Percentiles rank a stretch among this genome's conserved stretches.
These are phyloP conservation scores for Cheilosia scutellata DNA, from an alignment of 2,888 invertebrate genomes.

Conservation along the genomic window DNA sequence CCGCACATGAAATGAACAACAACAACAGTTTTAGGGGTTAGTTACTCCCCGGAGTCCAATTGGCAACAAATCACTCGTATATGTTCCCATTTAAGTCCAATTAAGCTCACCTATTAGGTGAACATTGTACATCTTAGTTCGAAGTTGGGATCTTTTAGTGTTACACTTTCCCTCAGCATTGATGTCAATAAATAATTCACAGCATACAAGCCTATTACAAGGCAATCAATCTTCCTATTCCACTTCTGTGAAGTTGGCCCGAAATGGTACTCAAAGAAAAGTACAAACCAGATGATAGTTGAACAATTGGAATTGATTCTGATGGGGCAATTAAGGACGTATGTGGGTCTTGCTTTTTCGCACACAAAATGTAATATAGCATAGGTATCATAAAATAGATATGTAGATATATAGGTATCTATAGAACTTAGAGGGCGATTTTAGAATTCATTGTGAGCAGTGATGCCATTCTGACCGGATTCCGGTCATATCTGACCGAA, in stretches of 20 bases:
- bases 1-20: not conserved
- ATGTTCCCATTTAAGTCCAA: conserved; percentile 45
- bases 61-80: conserved; percentile 56
- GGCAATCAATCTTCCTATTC: conserved; percentile 68
- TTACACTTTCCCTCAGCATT: conserved; percentile 23
- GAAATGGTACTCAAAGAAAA: conserved; percentile 8
- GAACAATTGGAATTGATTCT: conserved; percentile 41
- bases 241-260: not conserved
- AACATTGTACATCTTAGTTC: conserved; percentile 23
- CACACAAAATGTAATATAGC: conserved; percentile 10
- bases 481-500: no score
- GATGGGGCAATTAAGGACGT: conserved; percentile 1
- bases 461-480: no score
- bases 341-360: no score
- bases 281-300: conserved; percentile 16
- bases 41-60: conserved; percentile 30
- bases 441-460: no score
- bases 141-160: conserved; percentile 19
- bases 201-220: conserved; percentile 73
- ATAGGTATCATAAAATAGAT: no score
- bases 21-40: not conserved
- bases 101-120: conserved; percentile 67
- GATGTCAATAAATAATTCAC: conserved; percentile 63
- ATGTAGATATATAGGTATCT: no score
- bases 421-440: no score